Evolutionary conservation across 2,888 invertebrate species (phyloP), one percentile per base, ranked within the genome.

Genomic region (Perizoma affinitatum): DNA sequence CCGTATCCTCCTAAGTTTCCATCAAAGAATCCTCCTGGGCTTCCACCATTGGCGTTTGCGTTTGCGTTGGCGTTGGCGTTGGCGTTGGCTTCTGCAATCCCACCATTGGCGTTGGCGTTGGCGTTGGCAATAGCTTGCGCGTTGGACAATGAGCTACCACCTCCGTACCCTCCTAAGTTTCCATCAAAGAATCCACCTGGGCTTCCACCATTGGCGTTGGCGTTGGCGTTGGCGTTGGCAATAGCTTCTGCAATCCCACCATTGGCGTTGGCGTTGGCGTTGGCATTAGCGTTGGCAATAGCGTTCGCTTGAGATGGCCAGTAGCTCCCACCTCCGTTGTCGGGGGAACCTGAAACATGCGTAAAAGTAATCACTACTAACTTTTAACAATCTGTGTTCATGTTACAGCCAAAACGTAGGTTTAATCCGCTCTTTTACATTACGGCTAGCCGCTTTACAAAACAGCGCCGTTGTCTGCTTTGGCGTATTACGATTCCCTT

Each of bases 101-200:
- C 46, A 11, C 36, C 7, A 11, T n/a, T 54, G 54, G 0, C 60
- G 43, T 38, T 43, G 44, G 11, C 22, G 22, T 22, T 22, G 22
- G 22, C 36, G 11, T 48, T 48, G 6, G 48, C 22, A 22, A 22
- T 22, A 22, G 22, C 48, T 38, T 48, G 10, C 4, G 11, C 52
- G 42, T 55, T 50, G 6, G 43, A 40, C 3, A 43, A 36, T 9
- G 38, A 11, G 38, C 7, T 38, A 38, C 47, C 47, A 5, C 33
- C 46, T 38, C 6, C 38, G 4, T 38, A 6, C 1, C 6, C 38
- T 38, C 5, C 38, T 5, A 7, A 38, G 38, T 0, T 38, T 6
- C 38, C 38, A 7, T 7, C 38, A 1, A 6, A 38, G 5, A 38
- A 4, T 4, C 38, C 38, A 4, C 38, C 7, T 6, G 5, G 5